Conservation (phyloP, 2,797 vertebrate genomes). For the Rhinophrynus dorsalis region DNA sequence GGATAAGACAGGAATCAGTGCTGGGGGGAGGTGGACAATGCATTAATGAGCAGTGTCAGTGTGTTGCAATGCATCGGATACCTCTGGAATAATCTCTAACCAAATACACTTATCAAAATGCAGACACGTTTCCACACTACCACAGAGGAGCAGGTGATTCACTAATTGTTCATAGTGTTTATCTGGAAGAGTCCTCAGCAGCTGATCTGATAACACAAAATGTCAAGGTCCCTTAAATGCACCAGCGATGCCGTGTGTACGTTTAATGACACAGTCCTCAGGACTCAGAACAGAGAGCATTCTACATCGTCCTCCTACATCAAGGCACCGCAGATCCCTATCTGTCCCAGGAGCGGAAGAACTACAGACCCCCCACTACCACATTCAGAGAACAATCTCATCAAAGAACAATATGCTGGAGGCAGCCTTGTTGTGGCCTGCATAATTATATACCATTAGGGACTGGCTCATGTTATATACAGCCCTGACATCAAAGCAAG, state of each 20-base stretch:
- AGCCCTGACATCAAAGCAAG: constrained; percentile 31
- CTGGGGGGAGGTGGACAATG: too few relatives aligned
- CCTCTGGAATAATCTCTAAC: too few relatives aligned
- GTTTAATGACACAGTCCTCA: constrained; percentile 34
- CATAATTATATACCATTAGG: constrained; percentile 42
- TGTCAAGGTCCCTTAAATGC: constrained; percentile 34
- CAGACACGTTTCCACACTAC: background rate
- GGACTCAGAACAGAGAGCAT: background rate
- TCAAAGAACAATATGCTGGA: constrained; percentile 10
- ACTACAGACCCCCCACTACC: background rate
- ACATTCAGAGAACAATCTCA: constrained; percentile 14
- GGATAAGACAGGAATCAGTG: too few relatives aligned
- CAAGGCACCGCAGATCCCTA: constrained; percentile 41
- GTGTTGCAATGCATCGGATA: too few relatives aligned
- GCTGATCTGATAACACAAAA: constrained; percentile 27
- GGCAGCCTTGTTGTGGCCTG: constrained; percentile 29
- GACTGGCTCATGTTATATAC: constrained; percentile 19
- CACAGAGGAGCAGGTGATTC: background rate
- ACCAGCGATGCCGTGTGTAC: background rate
- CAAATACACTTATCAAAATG: background rate
- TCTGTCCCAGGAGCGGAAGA: constrained; percentile 32
- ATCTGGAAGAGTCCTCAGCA: constrained; percentile 41
- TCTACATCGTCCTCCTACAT: background rate
- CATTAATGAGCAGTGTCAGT: too few relatives aligned
- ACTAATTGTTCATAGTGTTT: background rate